A percentile compares a stretch with the other conserved stretches of the same genome.
phyloP scores from a whole-genome alignment of 2,888 invertebrate species.

The Tortricodes alternella region DNA sequence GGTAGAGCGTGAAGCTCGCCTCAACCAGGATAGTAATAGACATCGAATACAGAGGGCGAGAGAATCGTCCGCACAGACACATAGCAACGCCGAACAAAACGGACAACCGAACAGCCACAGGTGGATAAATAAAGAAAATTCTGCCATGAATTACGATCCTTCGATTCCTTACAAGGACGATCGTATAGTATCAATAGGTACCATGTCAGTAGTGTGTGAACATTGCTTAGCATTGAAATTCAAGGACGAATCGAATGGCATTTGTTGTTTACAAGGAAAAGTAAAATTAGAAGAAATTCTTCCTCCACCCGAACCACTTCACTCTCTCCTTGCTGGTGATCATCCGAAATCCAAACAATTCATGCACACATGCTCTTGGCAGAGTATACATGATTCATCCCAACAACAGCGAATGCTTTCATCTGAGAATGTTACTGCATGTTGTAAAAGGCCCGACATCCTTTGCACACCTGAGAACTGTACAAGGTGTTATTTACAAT shows the following conservation, averaged over 20 bases:
- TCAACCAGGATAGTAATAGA: conserved; percentile 32
- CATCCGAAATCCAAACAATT: conserved; percentile 37
- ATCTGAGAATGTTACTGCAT: conserved; percentile 30
- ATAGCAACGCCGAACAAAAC: conserved; percentile 18
- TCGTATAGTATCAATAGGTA: conserved; percentile 38
- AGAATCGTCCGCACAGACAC: conserved; percentile 32
- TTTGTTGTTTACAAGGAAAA: conserved; percentile 36
- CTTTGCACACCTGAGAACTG: conserved; percentile 32
- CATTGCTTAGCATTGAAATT: conserved; percentile 34
- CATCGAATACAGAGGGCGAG: conserved; percentile 3
- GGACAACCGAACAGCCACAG: too few relatives aligned
- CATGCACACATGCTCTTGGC: conserved; percentile 19
- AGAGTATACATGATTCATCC: conserved; percentile 11
- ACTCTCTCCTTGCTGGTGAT: conserved; percentile 36
- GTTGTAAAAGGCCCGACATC: conserved; percentile 38
- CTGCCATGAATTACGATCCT: conserved; percentile 37
- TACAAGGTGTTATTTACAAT: conserved; percentile 29
- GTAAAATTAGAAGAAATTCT: conserved; percentile 35
- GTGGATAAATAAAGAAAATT: conserved; percentile 35
- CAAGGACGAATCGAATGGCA: conserved; percentile 35
- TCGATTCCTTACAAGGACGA: conserved; percentile 38
- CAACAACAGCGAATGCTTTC: conserved; percentile 25
- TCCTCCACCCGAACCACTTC: conserved; percentile 36
- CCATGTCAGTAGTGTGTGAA: conserved; percentile 39
- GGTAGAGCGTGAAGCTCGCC: conserved; percentile 26